phyloP scores from a whole-genome alignment of 1,140 invertebrate species.

The Octopus sinensis region DNA sequence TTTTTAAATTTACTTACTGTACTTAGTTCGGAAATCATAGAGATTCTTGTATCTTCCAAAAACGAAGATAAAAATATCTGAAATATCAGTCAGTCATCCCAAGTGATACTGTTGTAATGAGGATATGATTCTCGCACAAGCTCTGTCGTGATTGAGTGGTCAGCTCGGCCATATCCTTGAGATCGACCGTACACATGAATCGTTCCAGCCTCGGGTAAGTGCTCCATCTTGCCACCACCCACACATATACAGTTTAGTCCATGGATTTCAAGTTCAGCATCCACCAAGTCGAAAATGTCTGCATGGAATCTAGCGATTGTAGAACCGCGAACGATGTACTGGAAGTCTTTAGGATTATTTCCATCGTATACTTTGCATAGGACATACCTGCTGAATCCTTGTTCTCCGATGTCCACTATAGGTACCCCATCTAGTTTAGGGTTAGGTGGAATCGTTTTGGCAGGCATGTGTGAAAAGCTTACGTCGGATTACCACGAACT shows the following conservation, averaged over 20 bases:
- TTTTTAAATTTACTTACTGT: too few relatives aligned
- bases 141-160: constrained; percentile 1
- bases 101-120: constrained; percentile 2
- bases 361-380: constrained; percentile 35
- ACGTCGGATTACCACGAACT: neutral
- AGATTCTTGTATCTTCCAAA: too few relatives aligned
- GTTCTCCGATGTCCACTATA: constrained; percentile 30
- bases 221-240: constrained; percentile 80
- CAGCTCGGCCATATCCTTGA: neutral
- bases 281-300: constrained; percentile 68
- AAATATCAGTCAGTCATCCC: neutral
- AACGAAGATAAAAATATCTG: neutral
- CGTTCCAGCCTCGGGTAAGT: constrained; percentile 64
- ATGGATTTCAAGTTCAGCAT: constrained; percentile 55
- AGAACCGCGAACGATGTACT: constrained; percentile 30
- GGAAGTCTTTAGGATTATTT: constrained; percentile 22
- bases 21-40: too few relatives aligned
- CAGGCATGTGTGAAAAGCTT: constrained; percentile 26
- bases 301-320: constrained; percentile 36
- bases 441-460: constrained; percentile 24
- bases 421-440: constrained; percentile 30
- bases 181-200: constrained; percentile 6
- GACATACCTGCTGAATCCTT: constrained; percentile 31
- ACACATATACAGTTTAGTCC: constrained; percentile 69
- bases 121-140: neutral